Percentiles rank a stretch among this genome's conserved stretches.
Evolutionary conservation across 2,797 vertebrate species (phyloP).

Genomic region (Dallia pectoralis): DNA sequence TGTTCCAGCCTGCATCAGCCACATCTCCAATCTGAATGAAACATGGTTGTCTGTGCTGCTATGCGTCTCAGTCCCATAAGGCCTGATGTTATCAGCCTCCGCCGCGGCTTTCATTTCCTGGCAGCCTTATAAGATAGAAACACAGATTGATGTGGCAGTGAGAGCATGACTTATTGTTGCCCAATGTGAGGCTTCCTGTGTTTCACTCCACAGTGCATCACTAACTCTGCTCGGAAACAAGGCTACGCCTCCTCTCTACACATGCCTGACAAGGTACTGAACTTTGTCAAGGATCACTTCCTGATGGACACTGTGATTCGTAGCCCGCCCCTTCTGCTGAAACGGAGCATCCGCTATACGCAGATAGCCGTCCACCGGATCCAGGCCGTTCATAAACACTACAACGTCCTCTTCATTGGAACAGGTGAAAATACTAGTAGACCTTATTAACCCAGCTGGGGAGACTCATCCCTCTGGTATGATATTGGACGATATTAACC

Average conservation of each 20-base stretch:
- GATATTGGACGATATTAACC: neutral
- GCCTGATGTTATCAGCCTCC: conserved; percentile 40
- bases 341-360: conserved; percentile 84
- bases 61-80: conserved; percentile 24
- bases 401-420: conserved; percentile 90
- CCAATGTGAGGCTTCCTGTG: neutral
- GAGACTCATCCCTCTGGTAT: neutral
- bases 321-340: conserved; percentile 85
- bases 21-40: conserved; percentile 25
- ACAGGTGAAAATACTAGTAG: conserved; percentile 73
- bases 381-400: conserved; percentile 61
- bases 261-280: conserved; percentile 94
- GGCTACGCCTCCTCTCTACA: conserved; percentile 88
- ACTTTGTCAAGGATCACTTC: conserved; percentile 98
- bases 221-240: conserved; percentile 76
- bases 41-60: conserved; percentile 32
- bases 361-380: conserved; percentile 84
- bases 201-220: conserved; percentile 83
- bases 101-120: conserved; percentile 46
- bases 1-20: conserved; percentile 22
- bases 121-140: conserved; percentile 25
- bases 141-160: conserved; percentile 17
- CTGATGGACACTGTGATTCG: conserved; percentile 91
- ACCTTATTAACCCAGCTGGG: too few species aligned
- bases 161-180: conserved; percentile 9